Percentiles rank a stretch among this genome's conserved stretches.
Evolutionary conservation across 2,888 invertebrate genomes (phyloP).

Genomic region (Galerucella calmariensis): DNA sequence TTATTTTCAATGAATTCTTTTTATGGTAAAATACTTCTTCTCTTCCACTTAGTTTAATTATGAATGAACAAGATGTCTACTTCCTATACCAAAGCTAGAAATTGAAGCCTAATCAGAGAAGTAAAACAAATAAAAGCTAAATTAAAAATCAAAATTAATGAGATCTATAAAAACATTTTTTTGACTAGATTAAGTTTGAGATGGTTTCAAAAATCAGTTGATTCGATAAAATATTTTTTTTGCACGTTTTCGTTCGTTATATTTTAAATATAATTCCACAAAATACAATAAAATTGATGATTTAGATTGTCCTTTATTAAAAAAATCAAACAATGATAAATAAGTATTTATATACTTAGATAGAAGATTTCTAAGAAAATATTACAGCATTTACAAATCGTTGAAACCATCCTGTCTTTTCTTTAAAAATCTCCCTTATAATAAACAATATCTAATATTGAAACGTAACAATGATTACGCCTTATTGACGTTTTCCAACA

Average conservation of each 20-base stretch:
- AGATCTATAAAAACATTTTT: slow-evolving; percentile 35
- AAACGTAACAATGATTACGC: slow-evolving; percentile 49
- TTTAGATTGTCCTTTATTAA: no score
- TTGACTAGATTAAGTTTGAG: slow-evolving; percentile 32
- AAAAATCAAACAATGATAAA: no score
- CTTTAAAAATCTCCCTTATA: neutral
- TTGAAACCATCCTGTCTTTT: slow-evolving; percentile 6
- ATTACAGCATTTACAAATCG: slow-evolving; percentile 14
- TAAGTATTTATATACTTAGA: no score
- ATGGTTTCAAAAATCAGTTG: slow-evolving; percentile 26
- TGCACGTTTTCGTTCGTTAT: neutral
- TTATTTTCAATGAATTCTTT: slow-evolving; percentile 8
- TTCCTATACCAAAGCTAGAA: slow-evolving; percentile 15
- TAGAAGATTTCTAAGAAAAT: neutral
- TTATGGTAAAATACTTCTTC: neutral
- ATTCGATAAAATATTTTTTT: neutral
- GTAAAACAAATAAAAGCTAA: slow-evolving; percentile 28
- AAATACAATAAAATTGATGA: no score
- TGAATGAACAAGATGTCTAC: slow-evolving; percentile 12
- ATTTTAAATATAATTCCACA: neutral
- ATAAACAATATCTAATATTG: slow-evolving; percentile 9
- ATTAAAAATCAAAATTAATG: slow-evolving; percentile 35
- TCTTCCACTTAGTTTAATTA: slow-evolving; percentile 20
- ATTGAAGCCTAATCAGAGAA: slow-evolving; percentile 13
- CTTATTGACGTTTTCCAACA: slow-evolving; percentile 64